Percentiles rank a stretch among this genome's conserved stretches.
phyloP scores from a whole-genome alignment of 2,888 invertebrate genomes.

The Pediacus dermestoides region DNA sequence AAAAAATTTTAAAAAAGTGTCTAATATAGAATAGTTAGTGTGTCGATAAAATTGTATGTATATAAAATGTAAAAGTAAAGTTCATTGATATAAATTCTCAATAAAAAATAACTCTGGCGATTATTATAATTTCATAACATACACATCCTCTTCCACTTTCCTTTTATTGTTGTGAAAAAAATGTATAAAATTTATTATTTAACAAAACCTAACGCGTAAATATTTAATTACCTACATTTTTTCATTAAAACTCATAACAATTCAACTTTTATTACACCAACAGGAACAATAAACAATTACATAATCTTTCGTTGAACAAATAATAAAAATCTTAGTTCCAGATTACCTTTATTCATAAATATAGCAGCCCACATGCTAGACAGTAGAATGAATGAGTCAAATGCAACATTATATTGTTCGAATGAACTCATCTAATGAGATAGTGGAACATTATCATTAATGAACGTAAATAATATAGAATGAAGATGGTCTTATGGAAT shows the following conservation, averaged over 20 bases:
- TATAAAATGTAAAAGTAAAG: no score
- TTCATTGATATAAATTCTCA: no score
- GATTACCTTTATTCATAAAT: conserved; percentile 23
- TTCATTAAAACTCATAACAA: neutral
- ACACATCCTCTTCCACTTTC: no score
- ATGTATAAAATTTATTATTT: neutral
- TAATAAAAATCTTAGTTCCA: neutral
- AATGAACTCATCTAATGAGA: conserved; percentile 30
- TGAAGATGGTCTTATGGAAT: conserved; percentile 2
- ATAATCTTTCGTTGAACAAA: conserved; percentile 4
- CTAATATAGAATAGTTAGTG: no score
- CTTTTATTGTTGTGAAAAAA: neutral
- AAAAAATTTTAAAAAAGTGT: no score
- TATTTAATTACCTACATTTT: neutral
- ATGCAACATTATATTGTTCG: conserved; percentile 29
- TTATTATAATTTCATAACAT: no score
- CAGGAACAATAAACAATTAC: neutral
- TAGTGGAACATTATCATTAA: conserved; percentile 26
- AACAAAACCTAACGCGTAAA: neutral
- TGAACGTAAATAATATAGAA: conserved; percentile 14
- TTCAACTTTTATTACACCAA: neutral
- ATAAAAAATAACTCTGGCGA: no score
- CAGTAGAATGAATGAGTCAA: conserved; percentile 31
- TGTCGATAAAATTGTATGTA: no score
- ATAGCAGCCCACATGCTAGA: conserved; percentile 23